phyloP scores from a whole-genome alignment of 2,113 vertebrate species.

The Rhabdomys dilectus region DNA sequence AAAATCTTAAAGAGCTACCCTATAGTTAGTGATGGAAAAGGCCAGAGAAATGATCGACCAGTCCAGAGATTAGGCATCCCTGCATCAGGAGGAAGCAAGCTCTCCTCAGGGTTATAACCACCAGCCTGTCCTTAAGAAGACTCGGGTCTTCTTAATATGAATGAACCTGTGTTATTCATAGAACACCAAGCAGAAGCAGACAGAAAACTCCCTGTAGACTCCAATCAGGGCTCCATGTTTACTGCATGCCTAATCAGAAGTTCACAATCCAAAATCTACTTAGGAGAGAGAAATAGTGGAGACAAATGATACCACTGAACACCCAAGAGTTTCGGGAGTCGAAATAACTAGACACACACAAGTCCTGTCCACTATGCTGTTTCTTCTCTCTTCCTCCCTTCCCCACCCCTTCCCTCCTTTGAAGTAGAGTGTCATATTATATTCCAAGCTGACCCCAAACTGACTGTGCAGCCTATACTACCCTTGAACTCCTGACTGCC shows the following conservation, averaged over 20 bases:
- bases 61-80: background rate
- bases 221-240: background rate
- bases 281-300: background rate
- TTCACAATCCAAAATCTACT: constrained; percentile 1
- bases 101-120: background rate
- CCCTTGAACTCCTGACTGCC: background rate
- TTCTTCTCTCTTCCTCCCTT: background rate
- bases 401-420: background rate
- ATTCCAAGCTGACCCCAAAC: background rate
- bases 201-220: background rate
- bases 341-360: background rate
- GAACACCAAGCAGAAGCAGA: background rate
- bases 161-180: background rate
- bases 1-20: background rate
- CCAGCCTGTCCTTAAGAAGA: background rate
- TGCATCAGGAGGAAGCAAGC: background rate
- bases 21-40: background rate
- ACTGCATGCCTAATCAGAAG: background rate
- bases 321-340: background rate
- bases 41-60: background rate
- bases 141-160: no score
- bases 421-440: background rate
- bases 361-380: background rate
- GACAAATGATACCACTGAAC: background rate
- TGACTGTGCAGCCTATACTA: background rate